Conservation (phyloP, 2,888 invertebrate genomes). For the Esperia sulphurella region DNA sequence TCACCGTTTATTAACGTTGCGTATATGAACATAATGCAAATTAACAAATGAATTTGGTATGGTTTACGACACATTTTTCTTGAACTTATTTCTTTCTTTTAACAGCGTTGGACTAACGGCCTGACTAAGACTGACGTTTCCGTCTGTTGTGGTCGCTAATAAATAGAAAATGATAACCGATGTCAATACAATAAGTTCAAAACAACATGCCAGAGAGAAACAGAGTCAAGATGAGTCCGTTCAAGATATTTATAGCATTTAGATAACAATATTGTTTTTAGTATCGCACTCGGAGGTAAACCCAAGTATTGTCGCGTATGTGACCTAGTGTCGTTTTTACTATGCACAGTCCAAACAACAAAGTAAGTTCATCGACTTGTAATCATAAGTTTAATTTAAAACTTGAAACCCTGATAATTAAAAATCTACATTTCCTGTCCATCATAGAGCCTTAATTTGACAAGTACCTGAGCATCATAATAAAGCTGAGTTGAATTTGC, state of each 20-base stretch:
- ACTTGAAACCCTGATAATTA: too few species aligned
- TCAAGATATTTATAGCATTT: constrained; percentile 64
- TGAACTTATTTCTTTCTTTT: constrained; percentile 14
- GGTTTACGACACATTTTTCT: constrained; percentile 38
- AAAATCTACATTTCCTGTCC: too few species aligned
- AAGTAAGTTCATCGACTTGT: not conserved
- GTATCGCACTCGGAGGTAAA: constrained; percentile 42
- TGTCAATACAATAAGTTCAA: constrained; percentile 71
- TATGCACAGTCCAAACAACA: too few species aligned
- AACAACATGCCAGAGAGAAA: constrained; percentile 62
- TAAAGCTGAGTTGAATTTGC: too few species aligned
- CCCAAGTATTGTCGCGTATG: constrained; percentile 15
- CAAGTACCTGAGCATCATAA: too few species aligned
- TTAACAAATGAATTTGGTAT: not conserved
- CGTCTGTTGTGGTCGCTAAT: constrained; percentile 58
- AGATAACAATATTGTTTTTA: constrained; percentile 59
- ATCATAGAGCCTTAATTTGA: too few species aligned
- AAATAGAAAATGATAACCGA: constrained; percentile 71
- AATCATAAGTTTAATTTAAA: too few species aligned
- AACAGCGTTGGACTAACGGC: constrained; percentile 28
- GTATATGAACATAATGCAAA: not conserved
- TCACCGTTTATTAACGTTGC: constrained; percentile 25
- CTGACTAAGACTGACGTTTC: constrained; percentile 53
- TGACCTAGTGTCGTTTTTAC: not conserved
- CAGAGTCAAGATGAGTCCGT: constrained; percentile 52